A percentile compares a stretch with the other conserved stretches of the same genome.
Conservation (phyloP, 2,797 vertebrate genomes). For the Poeciliopsis gracilis region DNA sequence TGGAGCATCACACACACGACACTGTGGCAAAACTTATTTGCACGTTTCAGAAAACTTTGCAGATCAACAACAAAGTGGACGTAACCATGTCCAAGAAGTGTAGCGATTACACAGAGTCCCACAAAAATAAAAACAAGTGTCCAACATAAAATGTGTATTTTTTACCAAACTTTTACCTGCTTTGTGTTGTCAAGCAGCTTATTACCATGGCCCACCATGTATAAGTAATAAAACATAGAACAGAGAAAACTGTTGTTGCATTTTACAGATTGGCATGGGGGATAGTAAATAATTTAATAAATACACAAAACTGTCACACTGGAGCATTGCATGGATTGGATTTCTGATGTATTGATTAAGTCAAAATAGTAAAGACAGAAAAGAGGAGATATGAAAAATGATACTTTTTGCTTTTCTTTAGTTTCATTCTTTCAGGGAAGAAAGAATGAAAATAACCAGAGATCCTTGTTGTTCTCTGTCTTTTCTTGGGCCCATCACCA, state of each 20-base stretch:
- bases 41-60: no score
- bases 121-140: no score
- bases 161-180: no score
- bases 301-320: background rate
- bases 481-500: background rate
- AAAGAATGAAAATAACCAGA: no score
- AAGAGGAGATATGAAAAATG: background rate
- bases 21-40: no score
- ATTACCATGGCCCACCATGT: no score
- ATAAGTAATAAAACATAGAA: background rate
- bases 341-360: background rate
- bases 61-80: no score
- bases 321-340: background rate
- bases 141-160: no score
- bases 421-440: background rate
- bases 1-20: no score
- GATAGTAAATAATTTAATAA: background rate
- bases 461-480: background rate
- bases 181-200: no score
- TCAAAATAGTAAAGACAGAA: background rate
- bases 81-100: no score
- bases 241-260: background rate
- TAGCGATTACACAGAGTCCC: no score
- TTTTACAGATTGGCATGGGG: background rate
- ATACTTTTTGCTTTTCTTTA: background rate